Conservation (phyloP, 2,113 vertebrate genomes). For the Oryzias javanicus region DNA sequence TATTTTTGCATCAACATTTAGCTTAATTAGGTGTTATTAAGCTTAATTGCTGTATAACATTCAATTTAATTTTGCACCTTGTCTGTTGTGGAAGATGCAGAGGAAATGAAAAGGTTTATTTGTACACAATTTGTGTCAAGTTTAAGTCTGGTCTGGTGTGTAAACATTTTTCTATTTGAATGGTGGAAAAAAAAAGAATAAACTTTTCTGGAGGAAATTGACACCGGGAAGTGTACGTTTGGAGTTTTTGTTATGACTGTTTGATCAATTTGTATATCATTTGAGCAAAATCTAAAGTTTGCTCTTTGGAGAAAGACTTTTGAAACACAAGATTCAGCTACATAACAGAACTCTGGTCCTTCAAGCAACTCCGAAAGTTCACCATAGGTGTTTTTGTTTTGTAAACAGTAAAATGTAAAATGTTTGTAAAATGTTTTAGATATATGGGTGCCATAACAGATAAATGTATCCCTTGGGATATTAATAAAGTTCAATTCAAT, state of each 20-base stretch:
- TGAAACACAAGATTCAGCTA: slow-evolving; percentile 2
- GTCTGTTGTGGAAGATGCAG: slow-evolving; percentile 20
- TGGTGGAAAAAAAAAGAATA: slow-evolving; percentile 49
- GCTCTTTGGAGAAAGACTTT: background rate
- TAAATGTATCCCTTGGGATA: no score
- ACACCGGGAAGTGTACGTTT: no score
- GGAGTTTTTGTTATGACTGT: no score
- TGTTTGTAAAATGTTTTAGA: no score
- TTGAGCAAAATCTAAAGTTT: no score
- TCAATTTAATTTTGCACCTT: slow-evolving; percentile 17
- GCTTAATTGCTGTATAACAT: no score
- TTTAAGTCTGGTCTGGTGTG: slow-evolving; percentile 49
- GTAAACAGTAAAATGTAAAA: no score
- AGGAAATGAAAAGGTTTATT: slow-evolving; percentile 29
- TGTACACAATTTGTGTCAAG: slow-evolving; percentile 42
- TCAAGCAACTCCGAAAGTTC: slow-evolving; percentile 13
- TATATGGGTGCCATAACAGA: no score
- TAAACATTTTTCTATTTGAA: slow-evolving; percentile 63
- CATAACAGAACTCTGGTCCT: background rate
- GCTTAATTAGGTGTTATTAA: slow-evolving; percentile 20
- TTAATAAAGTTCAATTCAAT: no score
- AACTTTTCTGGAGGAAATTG: slow-evolving; percentile 54
- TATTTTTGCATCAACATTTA: slow-evolving; percentile 31
- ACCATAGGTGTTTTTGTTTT: background rate
- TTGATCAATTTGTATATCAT: no score